A percentile compares a stretch with the other conserved stretches of the same genome.
phyloP scores from a whole-genome alignment of 2,888 invertebrate genomes.

The Diplolepis rosae region DNA sequence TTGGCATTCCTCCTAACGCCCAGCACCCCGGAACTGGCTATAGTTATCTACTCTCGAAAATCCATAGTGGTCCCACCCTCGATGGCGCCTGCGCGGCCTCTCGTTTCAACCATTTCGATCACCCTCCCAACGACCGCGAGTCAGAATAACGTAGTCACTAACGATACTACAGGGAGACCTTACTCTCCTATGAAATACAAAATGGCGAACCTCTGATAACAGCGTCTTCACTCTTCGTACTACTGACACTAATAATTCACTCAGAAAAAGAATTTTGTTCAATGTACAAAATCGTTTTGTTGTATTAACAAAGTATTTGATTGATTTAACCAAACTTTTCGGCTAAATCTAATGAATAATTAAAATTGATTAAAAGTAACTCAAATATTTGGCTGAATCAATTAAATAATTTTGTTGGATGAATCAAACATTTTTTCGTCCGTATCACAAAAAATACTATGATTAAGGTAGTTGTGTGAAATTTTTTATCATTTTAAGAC shows the following conservation, averaged over 20 bases:
- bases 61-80: conserved; percentile 72
- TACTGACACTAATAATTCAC: conserved; percentile 15
- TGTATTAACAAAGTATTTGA: too few relatives aligned
- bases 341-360: too few relatives aligned
- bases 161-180: conserved; percentile 52
- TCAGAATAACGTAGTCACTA: conserved; percentile 33
- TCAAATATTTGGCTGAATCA: too few relatives aligned
- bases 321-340: too few relatives aligned
- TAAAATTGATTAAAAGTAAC: too few relatives aligned
- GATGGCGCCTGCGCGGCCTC: conserved; percentile 66
- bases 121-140: conserved; percentile 15
- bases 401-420: too few relatives aligned
- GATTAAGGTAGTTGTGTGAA: too few relatives aligned
- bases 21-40: conserved; percentile 68
- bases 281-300: too few relatives aligned
- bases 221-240: conserved; percentile 34
- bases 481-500: too few relatives aligned
- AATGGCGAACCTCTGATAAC: conserved; percentile 58
- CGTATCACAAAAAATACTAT: too few relatives aligned
- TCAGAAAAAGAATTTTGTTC: too few relatives aligned
- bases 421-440: too few relatives aligned
- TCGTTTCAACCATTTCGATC: conserved; percentile 44
- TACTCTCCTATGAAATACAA: conserved; percentile 57
- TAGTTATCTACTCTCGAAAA: conserved; percentile 70
- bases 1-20: conserved; percentile 55